These are phyloP conservation scores for Abramis brama DNA, from an alignment of 2,113 vertebrate genomes.

Conservation along the genomic window DNA sequence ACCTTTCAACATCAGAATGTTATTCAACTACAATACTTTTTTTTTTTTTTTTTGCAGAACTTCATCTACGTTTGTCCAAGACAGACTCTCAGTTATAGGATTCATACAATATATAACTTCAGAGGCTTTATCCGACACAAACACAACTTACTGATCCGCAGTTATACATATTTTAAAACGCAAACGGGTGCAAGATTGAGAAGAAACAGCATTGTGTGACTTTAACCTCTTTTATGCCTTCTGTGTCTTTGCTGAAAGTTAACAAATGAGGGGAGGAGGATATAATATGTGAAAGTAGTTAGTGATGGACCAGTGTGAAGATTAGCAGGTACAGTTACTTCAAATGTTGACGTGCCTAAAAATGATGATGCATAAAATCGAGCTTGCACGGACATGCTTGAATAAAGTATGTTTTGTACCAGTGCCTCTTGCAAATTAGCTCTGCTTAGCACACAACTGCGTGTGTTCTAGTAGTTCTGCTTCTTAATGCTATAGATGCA, in stretches of 20 bases:
- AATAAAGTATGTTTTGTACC: not conserved
- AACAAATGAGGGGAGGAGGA: too few species aligned
- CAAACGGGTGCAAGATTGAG: too few species aligned
- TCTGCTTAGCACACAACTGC: not conserved
- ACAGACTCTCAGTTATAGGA: not conserved
- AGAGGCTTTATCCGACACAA: too few species aligned
- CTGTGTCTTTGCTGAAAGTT: too few species aligned
- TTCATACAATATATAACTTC: not conserved
- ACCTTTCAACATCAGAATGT: not conserved
- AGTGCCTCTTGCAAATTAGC: not conserved
- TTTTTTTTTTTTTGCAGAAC: not conserved
- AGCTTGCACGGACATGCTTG: not conserved
- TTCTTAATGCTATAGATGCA: not conserved
- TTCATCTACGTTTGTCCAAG: not conserved
- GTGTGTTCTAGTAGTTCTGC: not conserved
- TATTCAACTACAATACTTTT: not conserved
- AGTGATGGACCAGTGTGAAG: too few species aligned
- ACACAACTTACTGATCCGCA: too few species aligned
- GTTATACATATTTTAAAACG: too few species aligned
- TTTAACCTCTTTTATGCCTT: too few species aligned
- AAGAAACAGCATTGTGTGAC: too few species aligned
- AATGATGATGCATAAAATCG: not conserved
- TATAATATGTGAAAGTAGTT: too few species aligned
- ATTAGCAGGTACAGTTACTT: too few species aligned
- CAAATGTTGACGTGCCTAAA: not conserved